phyloP scores from a whole-genome alignment of 2,113 vertebrate species.

The Laticauda laticaudata region DNA sequence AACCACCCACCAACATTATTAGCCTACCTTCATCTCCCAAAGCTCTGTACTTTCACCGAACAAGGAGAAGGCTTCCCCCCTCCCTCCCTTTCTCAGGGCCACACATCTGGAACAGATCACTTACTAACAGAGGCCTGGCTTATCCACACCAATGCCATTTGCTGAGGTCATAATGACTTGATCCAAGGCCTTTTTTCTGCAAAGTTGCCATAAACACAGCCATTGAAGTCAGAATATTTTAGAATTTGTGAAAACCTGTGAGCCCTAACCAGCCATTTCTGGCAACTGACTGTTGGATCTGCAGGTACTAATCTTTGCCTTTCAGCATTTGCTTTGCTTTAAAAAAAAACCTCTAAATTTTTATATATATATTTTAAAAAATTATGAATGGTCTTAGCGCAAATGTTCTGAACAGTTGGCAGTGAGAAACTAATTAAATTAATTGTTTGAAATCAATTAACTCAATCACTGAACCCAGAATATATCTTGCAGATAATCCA shows the following conservation, averaged over 20 bases:
- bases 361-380: not conserved
- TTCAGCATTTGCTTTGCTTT: not conserved
- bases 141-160: not conserved
- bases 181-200: conserved; percentile 13
- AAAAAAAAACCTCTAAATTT: not conserved
- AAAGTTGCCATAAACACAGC: conserved; percentile 57
- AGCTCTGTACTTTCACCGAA: not conserved
- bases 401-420: not conserved
- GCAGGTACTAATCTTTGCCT: not conserved
- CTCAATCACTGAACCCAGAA: not conserved
- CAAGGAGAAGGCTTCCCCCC: not conserved
- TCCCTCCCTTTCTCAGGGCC: not conserved
- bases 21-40: not conserved
- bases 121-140: not conserved
- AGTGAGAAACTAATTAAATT: not conserved
- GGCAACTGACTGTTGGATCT: not conserved
- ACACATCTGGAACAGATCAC: conserved; percentile 41
- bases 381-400: not conserved
- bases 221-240: conserved; percentile 55
- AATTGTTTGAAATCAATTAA: not conserved
- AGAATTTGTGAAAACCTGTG: not conserved
- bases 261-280: not conserved
- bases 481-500: not conserved
- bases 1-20: conserved; percentile 16
- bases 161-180: conserved; percentile 15